A percentile compares a stretch with the other conserved stretches of the same genome.
phyloP scores from a whole-genome alignment of 2,888 invertebrate species.

The Encarsia formosa region DNA sequence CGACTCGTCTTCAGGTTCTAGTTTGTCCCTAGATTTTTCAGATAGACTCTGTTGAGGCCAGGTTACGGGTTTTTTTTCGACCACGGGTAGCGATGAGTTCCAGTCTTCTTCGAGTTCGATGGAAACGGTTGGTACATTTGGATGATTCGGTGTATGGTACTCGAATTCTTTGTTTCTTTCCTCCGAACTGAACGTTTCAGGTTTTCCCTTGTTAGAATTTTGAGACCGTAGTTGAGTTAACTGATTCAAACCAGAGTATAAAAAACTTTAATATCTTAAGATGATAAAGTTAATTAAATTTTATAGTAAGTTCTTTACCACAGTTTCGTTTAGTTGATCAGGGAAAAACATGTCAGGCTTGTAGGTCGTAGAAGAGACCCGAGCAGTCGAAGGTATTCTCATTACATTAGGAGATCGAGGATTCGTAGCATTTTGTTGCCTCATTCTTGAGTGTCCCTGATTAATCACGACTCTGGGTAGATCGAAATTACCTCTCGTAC shows the following conservation, averaged over 20 bases:
- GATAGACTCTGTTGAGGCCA: neutral
- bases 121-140: slow-evolving; percentile 31
- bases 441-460: slow-evolving; percentile 39
- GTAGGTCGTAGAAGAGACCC: neutral
- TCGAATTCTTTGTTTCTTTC: slow-evolving; percentile 17
- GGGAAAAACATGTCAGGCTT: slow-evolving; percentile 9
- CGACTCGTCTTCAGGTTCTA: slow-evolving; percentile 30
- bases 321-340: slow-evolving; percentile 8
- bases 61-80: neutral
- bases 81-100: slow-evolving; percentile 13
- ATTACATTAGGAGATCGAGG: neutral
- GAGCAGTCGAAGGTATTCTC: neutral
- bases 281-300: too few species aligned
- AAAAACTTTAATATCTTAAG: too few species aligned
- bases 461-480: slow-evolving; percentile 26
- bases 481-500: too few species aligned
- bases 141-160: neutral
- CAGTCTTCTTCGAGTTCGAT: slow-evolving; percentile 30
- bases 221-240: too few species aligned
- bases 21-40: slow-evolving; percentile 1
- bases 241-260: too few species aligned
- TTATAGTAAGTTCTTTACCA: slow-evolving; percentile 13
- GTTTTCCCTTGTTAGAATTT: neutral
- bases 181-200: slow-evolving; percentile 2
- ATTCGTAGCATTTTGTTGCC: slow-evolving; percentile 9